These are phyloP conservation scores for Dicrurus megarhynchus DNA, from an alignment of 2,113 vertebrate genomes.

Conservation along the genomic window DNA sequence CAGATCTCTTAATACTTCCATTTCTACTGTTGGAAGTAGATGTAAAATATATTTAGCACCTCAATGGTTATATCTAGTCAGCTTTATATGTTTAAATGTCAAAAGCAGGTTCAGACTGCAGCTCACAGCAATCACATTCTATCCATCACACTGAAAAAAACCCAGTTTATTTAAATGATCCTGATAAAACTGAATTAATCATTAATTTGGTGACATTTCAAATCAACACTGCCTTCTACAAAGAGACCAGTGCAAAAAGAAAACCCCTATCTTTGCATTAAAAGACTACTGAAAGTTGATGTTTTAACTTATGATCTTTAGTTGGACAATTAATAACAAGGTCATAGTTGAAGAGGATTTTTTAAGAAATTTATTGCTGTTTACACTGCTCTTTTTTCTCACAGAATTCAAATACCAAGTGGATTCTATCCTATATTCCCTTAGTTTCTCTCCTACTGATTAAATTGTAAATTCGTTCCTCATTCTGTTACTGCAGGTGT, in stretches of 20 bases:
- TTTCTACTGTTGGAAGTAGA: conserved; percentile 77
- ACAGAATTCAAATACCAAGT: neutral
- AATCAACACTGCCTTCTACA: conserved; percentile 74
- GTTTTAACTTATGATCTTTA: conserved; percentile 19
- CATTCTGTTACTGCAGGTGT: neutral
- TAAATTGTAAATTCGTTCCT: conserved; percentile 11
- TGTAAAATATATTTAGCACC: conserved; percentile 83
- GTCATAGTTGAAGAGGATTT: neutral
- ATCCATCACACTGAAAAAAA: conserved; percentile 81
- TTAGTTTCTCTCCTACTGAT: conserved; percentile 1
- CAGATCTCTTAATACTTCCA: conserved; percentile 83
- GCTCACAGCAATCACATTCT: conserved; percentile 82
- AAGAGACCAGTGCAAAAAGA: neutral
- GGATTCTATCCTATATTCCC: neutral
- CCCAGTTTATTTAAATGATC: conserved; percentile 88
- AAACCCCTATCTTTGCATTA: neutral
- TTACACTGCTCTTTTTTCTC: neutral
- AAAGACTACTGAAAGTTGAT: neutral
- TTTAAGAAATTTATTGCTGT: neutral
- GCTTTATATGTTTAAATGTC: conserved; percentile 89
- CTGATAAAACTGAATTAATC: conserved; percentile 84
- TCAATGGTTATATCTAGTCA: conserved; percentile 85
- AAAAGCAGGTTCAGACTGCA: conserved; percentile 82
- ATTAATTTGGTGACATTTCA: conserved; percentile 85
- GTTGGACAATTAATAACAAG: conserved; percentile 21